Evolutionary conservation across 2,113 vertebrate genomes (phyloP).

Genomic region (Okapia johnstoni): DNA sequence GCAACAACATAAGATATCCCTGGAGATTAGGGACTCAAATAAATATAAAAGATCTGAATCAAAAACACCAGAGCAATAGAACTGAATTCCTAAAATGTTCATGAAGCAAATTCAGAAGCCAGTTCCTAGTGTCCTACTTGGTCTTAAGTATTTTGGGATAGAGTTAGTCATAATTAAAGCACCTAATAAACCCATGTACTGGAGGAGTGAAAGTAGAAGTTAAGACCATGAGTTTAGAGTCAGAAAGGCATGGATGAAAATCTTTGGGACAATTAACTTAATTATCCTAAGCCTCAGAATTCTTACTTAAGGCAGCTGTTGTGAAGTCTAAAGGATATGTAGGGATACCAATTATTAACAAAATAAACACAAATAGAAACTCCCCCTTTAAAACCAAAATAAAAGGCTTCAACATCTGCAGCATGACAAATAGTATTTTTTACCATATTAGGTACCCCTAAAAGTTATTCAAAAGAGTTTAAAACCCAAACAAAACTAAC

Average conservation of each 20-base stretch:
- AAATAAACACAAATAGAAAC: background rate
- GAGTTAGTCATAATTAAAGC: background rate
- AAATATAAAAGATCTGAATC: background rate
- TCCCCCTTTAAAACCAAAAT: background rate
- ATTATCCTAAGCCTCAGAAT: background rate
- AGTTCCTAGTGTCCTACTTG: background rate
- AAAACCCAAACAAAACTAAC: background rate
- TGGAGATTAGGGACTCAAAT: background rate
- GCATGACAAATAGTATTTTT: background rate
- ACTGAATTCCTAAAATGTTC: background rate
- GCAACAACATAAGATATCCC: background rate
- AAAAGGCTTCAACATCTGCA: background rate
- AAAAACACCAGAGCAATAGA: background rate
- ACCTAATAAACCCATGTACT: background rate
- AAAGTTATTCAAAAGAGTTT: background rate
- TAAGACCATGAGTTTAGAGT: background rate
- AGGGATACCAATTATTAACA: background rate
- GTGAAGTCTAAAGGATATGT: background rate
- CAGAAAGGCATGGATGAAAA: background rate
- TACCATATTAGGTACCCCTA: background rate
- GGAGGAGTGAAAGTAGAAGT: background rate
- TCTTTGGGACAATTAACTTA: background rate
- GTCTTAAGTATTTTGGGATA: background rate
- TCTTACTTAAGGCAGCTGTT: background rate
- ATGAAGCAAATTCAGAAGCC: background rate